phyloP scores from a whole-genome alignment of 2,797 vertebrate genomes.

The Fistularia commersonii region DNA sequence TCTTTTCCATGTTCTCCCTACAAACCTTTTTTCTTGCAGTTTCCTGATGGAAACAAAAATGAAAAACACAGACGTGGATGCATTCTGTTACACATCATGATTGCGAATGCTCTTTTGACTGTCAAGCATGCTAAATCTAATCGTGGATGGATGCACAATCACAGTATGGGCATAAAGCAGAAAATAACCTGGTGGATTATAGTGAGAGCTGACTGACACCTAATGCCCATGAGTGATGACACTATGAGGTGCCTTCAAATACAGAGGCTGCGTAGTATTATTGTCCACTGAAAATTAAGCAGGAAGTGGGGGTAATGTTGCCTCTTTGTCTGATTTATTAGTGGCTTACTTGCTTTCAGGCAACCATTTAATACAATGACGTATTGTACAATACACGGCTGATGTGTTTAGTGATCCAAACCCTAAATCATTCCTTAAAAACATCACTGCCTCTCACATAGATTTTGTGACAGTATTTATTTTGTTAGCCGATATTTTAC shows the following conservation, averaged over 20 bases:
- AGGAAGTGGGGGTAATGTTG: constrained; percentile 20
- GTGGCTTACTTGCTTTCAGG: constrained; percentile 20
- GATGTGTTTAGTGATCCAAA: constrained; percentile 8
- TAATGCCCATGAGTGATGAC: constrained; percentile 29
- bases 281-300: constrained; percentile 4
- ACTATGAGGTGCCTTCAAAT: constrained; percentile 1
- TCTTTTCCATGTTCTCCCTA: constrained; percentile 22
- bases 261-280: constrained; percentile 21
- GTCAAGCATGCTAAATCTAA: constrained; percentile 18
- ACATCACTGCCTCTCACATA: constrained; percentile 13
- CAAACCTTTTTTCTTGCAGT: constrained; percentile 1
- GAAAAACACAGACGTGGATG: constrained; percentile 9
- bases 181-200: constrained; percentile 43
- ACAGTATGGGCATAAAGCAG: constrained; percentile 30
- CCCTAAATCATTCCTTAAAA: constrained; percentile 1
- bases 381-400: constrained; percentile 5
- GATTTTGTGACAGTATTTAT: constrained; percentile 7
- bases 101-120: constrained; percentile 4
- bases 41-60: constrained; percentile 24
- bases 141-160: constrained; percentile 27
- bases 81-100: constrained; percentile 18
- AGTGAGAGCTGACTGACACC: constrained; percentile 31
- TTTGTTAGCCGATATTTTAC: constrained; percentile 7
- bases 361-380: constrained; percentile 17
- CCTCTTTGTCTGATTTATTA: constrained; percentile 21